Base-by-base conservation (phyloP, 2,888 invertebrate genomes). In the Amblyjoppa fuscipennis region DNA sequence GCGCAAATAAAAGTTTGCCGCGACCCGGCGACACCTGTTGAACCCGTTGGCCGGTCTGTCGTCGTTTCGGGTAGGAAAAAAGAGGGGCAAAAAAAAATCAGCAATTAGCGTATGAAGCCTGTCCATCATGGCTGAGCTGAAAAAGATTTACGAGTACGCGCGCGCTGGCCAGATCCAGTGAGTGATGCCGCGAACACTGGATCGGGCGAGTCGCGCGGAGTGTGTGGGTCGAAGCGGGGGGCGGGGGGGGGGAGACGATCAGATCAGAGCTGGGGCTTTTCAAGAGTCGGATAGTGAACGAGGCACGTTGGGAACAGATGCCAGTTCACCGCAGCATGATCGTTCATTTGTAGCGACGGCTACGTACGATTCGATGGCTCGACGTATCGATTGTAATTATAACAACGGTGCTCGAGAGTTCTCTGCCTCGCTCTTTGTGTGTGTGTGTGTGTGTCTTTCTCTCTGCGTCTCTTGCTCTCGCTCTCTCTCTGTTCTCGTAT, bases 1-100 rank as follows among this genome's bases (percentile, higher is more conserved):
- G 91, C 90, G 91, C 93, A 93, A 94, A 93, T 94, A 94, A 94
- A 94, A 94, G 93, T 94, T 93, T 91, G 91, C 93, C 92, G 89
- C 92, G 92, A 59, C 80, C 92, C 92, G 82, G 88, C 91, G 93
- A 94, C 93, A 94, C 94, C 94, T 94, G 94, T 94, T 94, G 94
- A 94, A 93, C 92, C 83, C 89, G 87, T 89, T 91, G 91, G 89
- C 90, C 90, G 90, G 91, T 87, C 87, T 84, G 89, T 88, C 84
- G 88, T 88, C 28, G 70, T 34, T 56, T 56, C 41, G 34, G 31
- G 53, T 53, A 80, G 77, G 77, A 86, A 82, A 73, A 88, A 85
- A 83, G 82, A 73, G 66, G 70, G 45, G 53, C 31, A 51, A 64
- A 74, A 73, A 85, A 88, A 88, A 82, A 91, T 90, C 88, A 89